Percentiles rank a stretch among this genome's conserved stretches.
Evolutionary conservation across 2,797 vertebrate species (phyloP).

Genomic region (Acipenser transmontanus): DNA sequence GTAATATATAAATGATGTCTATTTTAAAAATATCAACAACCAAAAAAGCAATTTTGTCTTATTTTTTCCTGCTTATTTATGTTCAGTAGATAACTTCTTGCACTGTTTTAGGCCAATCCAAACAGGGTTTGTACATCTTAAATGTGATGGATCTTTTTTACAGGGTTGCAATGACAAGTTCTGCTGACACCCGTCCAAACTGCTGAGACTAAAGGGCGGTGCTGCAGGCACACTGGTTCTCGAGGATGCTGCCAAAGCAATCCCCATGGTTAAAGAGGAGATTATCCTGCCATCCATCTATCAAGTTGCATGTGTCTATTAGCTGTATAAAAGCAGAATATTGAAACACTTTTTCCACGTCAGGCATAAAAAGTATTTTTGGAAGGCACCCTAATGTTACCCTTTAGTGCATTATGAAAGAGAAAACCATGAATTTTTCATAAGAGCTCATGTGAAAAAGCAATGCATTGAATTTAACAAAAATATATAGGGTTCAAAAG

Average conservation of each 20-base stretch:
- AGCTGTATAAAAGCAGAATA: slow-evolving; percentile 10
- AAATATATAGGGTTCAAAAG: slow-evolving; percentile 5
- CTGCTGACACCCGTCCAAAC: background rate
- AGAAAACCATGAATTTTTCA: slow-evolving; percentile 12
- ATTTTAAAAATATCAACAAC: no score
- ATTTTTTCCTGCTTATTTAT: no score
- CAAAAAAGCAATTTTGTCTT: no score
- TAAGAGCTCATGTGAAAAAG: slow-evolving; percentile 8
- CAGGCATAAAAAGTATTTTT: slow-evolving; percentile 7
- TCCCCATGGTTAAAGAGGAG: background rate
- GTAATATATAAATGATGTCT: no score
- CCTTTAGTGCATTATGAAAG: slow-evolving; percentile 5
- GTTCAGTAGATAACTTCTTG: no score
- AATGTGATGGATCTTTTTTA: no score
- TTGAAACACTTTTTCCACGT: slow-evolving; percentile 4
- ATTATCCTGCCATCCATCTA: slow-evolving; percentile 1
- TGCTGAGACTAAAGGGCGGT: background rate
- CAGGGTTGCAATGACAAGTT: background rate
- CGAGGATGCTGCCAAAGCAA: background rate
- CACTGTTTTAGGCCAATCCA: no score
- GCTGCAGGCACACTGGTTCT: background rate
- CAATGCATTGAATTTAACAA: slow-evolving; percentile 1
- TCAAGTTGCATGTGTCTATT: slow-evolving; percentile 8
- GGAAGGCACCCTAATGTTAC: background rate
- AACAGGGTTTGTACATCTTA: no score